Percentiles rank a stretch among this genome's conserved stretches.
Evolutionary conservation across 2,888 invertebrate species (phyloP).

Genomic region (Stenodera caucasica): DNA sequence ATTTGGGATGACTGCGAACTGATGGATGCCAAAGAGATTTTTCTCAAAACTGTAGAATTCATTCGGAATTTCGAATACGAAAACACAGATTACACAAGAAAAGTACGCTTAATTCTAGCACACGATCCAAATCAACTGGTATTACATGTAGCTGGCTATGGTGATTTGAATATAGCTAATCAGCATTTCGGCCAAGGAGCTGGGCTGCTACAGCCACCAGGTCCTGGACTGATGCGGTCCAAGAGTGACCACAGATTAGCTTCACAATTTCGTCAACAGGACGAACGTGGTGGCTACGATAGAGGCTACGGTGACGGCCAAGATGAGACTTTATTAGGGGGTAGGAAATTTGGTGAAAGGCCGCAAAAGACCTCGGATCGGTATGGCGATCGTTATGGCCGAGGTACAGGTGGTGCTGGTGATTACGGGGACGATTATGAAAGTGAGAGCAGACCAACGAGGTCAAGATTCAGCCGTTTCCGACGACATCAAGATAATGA

Average conservation of each 20-base stretch:
- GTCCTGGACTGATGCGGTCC: slow-evolving; percentile 84
- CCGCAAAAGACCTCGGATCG: slow-evolving; percentile 53
- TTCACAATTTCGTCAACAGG: slow-evolving; percentile 84
- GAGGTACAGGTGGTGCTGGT: slow-evolving; percentile 46
- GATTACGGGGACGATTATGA: slow-evolving; percentile 73
- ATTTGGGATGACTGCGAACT: slow-evolving; percentile 92
- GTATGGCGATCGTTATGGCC: slow-evolving; percentile 53
- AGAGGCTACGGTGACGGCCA: slow-evolving; percentile 61
- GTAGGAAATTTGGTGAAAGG: slow-evolving; percentile 78
- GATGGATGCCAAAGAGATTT: slow-evolving; percentile 95
- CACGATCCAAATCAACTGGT: slow-evolving; percentile 92
- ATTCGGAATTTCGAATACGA: slow-evolving; percentile 94
- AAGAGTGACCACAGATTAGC: slow-evolving; percentile 93
- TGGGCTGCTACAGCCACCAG: slow-evolving; percentile 62
- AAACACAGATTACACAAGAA: slow-evolving; percentile 83
- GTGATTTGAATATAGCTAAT: slow-evolving; percentile 82
- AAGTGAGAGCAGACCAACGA: slow-evolving; percentile 64
- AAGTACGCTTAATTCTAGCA: slow-evolving; percentile 83
- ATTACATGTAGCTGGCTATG: slow-evolving; percentile 84
- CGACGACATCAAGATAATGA: slow-evolving; percentile 67
- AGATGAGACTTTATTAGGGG: slow-evolving; percentile 72
- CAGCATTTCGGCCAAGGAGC: slow-evolving; percentile 46
- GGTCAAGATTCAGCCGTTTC: slow-evolving; percentile 68
- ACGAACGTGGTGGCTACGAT: slow-evolving; percentile 62
- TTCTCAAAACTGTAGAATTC: slow-evolving; percentile 93